Evolutionary conservation across 2,888 invertebrate genomes (phyloP), one percentile per base, ranked within the genome.

Genomic region (Yponomeuta evonymella): DNA sequence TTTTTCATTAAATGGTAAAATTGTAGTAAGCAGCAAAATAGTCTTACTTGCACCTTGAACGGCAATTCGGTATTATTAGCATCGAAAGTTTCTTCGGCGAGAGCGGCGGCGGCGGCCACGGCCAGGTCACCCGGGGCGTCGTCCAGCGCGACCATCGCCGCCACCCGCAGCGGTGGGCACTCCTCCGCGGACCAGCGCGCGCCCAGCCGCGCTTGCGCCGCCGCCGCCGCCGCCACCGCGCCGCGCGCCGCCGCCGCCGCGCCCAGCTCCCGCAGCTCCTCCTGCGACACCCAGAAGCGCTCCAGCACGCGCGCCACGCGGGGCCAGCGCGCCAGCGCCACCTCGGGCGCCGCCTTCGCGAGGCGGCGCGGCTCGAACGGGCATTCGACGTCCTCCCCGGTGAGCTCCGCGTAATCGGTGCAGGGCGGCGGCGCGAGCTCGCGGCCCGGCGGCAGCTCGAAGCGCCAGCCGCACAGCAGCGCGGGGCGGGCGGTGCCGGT

Each of bases 341-440:
- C 80, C n/a, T 79, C 82, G 75, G 87, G 83, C 3, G 81, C 85
- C 48, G 87, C 73, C 73, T 87, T 89, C 33, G 86, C 75, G 62
- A 88, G 77, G 1, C 89, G 85, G 9, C 84, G 82, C 33, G 87
- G 81, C 72, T 90, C 90, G 75, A 89, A 90, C 8, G 86, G 82
- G 73, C 90, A 89, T 12, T 9, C 23, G n/a, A 33, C 33, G 33
- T 33, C 33, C 33, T 33, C 33, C 33, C 33, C 33, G 33, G 33
- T 4, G 33, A 5, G 33, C 33, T 33, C 2, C 3, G 33, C 33
- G 33, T 12, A 2, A n/a, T 67, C 71, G 23, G 8, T 3, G 43
- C 43, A 43, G 43, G 9, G 29, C 36, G 9, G n/a, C 12, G 76
- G 74, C 15, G 76, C 76, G 51, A 72, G 69, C 43, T 70, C 43